These are phyloP conservation scores for Pitangus sulphuratus DNA, from an alignment of 2,797 vertebrate genomes.

Conservation along the genomic window DNA sequence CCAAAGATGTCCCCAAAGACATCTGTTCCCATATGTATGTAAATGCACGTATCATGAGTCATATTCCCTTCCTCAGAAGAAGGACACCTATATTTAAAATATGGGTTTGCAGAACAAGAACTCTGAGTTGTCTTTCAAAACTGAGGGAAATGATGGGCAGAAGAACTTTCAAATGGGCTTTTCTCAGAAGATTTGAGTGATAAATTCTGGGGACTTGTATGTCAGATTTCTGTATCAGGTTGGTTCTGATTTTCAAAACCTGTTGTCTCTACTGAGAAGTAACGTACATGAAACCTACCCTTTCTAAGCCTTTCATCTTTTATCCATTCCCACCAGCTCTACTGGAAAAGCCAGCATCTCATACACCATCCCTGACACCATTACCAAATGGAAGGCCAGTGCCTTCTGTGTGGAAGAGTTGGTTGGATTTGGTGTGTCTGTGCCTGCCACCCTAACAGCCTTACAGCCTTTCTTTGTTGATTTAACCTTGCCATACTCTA, in stretches of 20 bases:
- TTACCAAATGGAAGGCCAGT: constrained; percentile 85
- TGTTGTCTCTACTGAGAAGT: neutral
- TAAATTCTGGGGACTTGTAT: neutral
- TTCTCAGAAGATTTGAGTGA: neutral
- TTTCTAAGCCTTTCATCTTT: neutral
- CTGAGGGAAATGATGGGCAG: neutral
- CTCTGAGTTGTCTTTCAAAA: neutral
- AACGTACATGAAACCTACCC: neutral
- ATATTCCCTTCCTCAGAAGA: neutral
- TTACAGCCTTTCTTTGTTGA: constrained; percentile 88
- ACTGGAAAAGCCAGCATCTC: constrained; percentile 49
- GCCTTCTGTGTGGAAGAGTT: constrained; percentile 82
- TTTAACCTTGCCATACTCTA: constrained; percentile 82
- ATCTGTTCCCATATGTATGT: neutral
- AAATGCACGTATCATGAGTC: neutral
- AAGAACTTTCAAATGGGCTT: neutral
- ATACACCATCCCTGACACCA: constrained; percentile 81
- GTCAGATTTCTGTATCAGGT: neutral
- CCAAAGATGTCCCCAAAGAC: neutral
- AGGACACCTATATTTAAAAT: neutral
- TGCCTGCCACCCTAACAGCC: constrained; percentile 70
- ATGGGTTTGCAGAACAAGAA: neutral
- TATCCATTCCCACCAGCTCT: constrained; percentile 32
- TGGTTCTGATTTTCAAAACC: neutral
- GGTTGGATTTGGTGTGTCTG: constrained; percentile 82